Conservation (phyloP, 2,797 vertebrate species). For the Oreochromis grahami region DNA sequence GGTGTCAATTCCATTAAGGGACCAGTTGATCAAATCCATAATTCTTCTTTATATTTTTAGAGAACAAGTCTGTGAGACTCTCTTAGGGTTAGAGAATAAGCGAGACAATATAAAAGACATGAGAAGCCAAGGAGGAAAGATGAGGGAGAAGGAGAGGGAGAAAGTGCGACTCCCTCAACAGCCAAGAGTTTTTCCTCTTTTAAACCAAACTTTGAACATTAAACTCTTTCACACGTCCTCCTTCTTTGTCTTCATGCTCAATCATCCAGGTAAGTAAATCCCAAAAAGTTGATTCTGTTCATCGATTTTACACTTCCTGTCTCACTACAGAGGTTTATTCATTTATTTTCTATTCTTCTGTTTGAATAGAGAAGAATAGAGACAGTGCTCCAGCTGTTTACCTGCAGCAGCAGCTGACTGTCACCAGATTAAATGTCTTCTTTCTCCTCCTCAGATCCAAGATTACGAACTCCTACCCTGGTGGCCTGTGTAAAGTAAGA, state of each 20-base stretch:
- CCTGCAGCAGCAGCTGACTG: background rate
- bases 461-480: conserved; percentile 2
- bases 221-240: background rate
- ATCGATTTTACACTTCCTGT: background rate
- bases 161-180: background rate
- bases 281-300: background rate
- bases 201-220: background rate
- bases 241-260: background rate
- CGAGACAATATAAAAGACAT: background rate
- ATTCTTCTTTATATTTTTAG: background rate
- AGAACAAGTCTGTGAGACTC: background rate
- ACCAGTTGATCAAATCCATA: background rate
- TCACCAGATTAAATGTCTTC: background rate
- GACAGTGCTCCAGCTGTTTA: background rate
- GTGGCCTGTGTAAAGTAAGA: conserved; percentile 58
- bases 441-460: conserved; percentile 19
- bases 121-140: background rate
- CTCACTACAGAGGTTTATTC: background rate
- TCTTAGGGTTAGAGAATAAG: background rate
- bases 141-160: background rate
- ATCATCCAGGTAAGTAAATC: background rate
- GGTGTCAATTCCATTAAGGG: background rate
- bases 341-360: background rate
- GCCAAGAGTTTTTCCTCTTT: background rate
- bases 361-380: background rate